A percentile compares a stretch with the other conserved stretches of the same genome.
Conservation (phyloP, 2,888 invertebrate species). For the Eulithis prunata region DNA sequence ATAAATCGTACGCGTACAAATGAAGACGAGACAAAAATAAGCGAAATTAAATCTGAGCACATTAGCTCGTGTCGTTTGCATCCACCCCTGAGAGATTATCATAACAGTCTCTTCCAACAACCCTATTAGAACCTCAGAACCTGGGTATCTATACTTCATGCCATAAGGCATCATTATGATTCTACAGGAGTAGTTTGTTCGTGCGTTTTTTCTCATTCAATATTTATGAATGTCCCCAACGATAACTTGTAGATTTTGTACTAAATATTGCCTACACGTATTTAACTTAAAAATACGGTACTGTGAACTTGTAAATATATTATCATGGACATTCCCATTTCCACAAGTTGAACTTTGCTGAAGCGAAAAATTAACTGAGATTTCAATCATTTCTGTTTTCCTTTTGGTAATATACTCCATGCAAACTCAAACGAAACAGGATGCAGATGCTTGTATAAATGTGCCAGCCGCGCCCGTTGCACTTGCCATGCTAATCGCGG, state of each 20-base stretch:
- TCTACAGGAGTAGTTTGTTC: neutral
- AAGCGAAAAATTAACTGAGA: too few relatives aligned
- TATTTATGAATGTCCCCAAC: too few relatives aligned
- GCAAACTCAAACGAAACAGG: constrained; percentile 3
- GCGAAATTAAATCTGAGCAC: constrained; percentile 64
- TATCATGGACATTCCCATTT: too few relatives aligned
- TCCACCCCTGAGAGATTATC: constrained; percentile 74
- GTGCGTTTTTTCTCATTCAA: neutral
- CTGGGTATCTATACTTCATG: too few relatives aligned
- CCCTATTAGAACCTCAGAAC: constrained; percentile 67
- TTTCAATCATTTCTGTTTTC: too few relatives aligned
- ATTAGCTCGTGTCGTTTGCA: constrained; percentile 59
- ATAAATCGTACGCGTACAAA: constrained; percentile 47
- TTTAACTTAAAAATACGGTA: too few relatives aligned
- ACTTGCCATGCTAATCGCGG: constrained; percentile 75
- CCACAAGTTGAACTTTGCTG: too few relatives aligned
- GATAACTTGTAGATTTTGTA: too few relatives aligned
- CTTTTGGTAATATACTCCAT: neutral
- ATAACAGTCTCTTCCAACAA: constrained; percentile 60
- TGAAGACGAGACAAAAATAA: constrained; percentile 58
- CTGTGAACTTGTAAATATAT: too few relatives aligned
- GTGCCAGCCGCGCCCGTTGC: constrained; percentile 60
- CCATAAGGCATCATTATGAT: neutral
- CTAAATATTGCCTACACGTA: too few relatives aligned
- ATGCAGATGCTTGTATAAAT: constrained; percentile 47